A percentile compares a stretch with the other conserved stretches of the same genome.
These are phyloP conservation scores for Reinhardtius hippoglossoides DNA, from an alignment of 2,113 vertebrate genomes.

Conservation along the genomic window DNA sequence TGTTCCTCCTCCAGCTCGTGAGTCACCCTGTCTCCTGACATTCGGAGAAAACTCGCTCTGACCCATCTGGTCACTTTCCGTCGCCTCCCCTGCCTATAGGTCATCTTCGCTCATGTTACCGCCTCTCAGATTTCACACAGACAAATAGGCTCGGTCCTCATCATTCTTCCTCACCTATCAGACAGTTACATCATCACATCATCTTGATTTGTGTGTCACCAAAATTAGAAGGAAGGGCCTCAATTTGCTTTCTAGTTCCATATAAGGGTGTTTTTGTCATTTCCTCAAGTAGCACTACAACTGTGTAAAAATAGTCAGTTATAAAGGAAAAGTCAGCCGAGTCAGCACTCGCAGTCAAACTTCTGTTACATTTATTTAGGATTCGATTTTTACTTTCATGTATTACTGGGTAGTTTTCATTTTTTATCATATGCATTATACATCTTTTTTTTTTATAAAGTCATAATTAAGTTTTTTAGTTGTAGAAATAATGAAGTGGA, in stretches of 20 bases:
- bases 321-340: too few species aligned
- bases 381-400: too few species aligned
- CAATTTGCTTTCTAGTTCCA: not conserved
- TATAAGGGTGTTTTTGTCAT: not conserved
- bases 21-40: conserved; percentile 21
- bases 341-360: too few species aligned
- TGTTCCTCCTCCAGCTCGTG: conserved; percentile 19
- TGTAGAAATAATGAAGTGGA: too few species aligned
- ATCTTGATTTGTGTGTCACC: not conserved
- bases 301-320: too few species aligned
- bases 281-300: not conserved
- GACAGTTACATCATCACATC: conserved; percentile 7
- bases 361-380: too few species aligned
- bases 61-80: not conserved
- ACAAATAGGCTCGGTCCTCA: conserved; percentile 20
- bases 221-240: conserved; percentile 29
- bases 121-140: conserved; percentile 30
- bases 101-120: conserved; percentile 10
- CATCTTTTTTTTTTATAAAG: too few species aligned
- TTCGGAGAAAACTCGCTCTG: conserved; percentile 20
- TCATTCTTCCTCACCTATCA: conserved; percentile 23
- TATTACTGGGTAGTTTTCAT: too few species aligned
- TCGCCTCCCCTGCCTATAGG: not conserved
- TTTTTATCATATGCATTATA: too few species aligned
- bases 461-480: too few species aligned